Conservation (phyloP, 2,797 vertebrate species). For the Cyprinella venusta region DNA sequence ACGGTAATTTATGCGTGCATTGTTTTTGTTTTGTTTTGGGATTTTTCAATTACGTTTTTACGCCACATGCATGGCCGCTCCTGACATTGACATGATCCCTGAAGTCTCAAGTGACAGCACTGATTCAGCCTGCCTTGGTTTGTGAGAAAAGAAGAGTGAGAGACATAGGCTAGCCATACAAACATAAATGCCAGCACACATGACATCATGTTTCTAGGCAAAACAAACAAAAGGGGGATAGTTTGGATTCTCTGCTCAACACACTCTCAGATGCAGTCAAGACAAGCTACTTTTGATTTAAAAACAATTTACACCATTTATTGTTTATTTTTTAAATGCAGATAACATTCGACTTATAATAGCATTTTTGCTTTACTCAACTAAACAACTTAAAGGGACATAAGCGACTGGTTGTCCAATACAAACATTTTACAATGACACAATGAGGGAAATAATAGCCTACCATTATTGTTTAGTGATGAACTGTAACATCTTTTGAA, state of each 20-base stretch:
- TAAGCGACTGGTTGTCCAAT: constrained; percentile 39
- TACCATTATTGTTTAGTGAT: constrained; percentile 7
- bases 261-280: not conserved
- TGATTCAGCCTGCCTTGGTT: constrained; percentile 7
- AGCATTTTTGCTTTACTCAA: constrained; percentile 14
- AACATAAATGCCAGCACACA: constrained; percentile 11
- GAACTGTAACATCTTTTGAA: not conserved
- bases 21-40: not conserved
- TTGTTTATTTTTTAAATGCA: constrained; percentile 32
- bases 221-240: not conserved
- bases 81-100: constrained; percentile 2
- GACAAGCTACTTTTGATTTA: not conserved
- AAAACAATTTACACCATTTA: not conserved
- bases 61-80: not conserved
- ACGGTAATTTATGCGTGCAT: not conserved
- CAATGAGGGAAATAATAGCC: constrained; percentile 33
- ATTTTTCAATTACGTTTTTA: constrained; percentile 1
- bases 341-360: constrained; percentile 35
- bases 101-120: not conserved
- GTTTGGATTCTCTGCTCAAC: not conserved
- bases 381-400: constrained; percentile 52
- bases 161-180: not conserved
- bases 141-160: constrained; percentile 23
- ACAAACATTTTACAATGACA: constrained; percentile 25
- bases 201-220: not conserved